Base-by-base conservation (phyloP, 2,113 vertebrate genomes). In the Oostethus manadensis region DNA sequence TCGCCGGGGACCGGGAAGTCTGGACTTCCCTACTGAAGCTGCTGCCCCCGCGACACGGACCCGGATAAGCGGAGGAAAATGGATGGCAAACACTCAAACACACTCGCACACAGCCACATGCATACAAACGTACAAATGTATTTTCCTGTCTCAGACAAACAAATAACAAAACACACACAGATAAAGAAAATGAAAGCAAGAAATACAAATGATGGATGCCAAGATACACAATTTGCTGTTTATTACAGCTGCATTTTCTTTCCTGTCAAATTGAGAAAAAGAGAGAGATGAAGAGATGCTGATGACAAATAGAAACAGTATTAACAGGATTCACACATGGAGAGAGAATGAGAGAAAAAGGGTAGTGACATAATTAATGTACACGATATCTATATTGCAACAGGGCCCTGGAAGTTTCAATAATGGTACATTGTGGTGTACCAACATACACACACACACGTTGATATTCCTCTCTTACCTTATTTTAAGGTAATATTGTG, bases 311-410 rank as follows among this genome's bases (percentile, higher is more conserved):
- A 80, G 80, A 74, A 56, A 46, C 55, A 76, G 75, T 80, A 73
- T 85, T 84, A 80, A 78, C 71, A 71, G 68, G 68, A 61, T 58
- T 15, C 33, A 64, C 58, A 53, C 49, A 68, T 1, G 23, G 33
- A 55, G 21, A 65, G 44, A 44, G 38, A 8, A 46, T 1, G n/a
- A 18, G n/a, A 13, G n/a, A 10, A 53, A 33, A 35, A 57, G 26
- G 16, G 44, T 16, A 43, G 10, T 4, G 10, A 60, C 46, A 56
- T 78, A 83, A 87, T 68, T 79, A 76, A 80, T 84, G 80, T 74
- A 80, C 81, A 79, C 64, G 58, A 79, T 76, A 70, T 67, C 15
- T 86, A 82, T 79, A 81, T 85, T 79, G 80, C 78, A 80, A 72
- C 66, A 73, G 71, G 63, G 58, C 80, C 70, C 69, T 81, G 70